Percentiles rank a stretch among this genome's conserved stretches.
Evolutionary conservation across 2,797 vertebrate genomes (phyloP).

Genomic region (Karalla daura): DNA sequence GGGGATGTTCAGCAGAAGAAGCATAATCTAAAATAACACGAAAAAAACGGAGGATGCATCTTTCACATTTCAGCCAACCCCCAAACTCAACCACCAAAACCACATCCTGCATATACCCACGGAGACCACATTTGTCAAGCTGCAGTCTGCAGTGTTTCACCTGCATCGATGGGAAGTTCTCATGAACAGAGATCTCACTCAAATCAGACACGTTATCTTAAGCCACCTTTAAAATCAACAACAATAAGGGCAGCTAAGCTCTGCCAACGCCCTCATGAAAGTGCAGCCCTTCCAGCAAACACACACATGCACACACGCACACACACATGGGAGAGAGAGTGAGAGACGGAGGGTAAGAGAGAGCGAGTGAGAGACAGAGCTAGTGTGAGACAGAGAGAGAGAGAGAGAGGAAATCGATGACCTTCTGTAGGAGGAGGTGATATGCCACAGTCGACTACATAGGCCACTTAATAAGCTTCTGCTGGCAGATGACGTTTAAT

Average conservation of each 20-base stretch:
- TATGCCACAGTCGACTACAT: constrained; percentile 51
- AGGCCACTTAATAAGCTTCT: constrained; percentile 53
- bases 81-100: constrained; percentile 29
- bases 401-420: constrained; percentile 65
- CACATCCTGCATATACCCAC: constrained; percentile 48
- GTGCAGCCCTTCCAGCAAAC: background rate
- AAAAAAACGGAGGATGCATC: background rate
- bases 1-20: background rate
- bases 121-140: constrained; percentile 33
- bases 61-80: background rate
- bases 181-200: background rate
- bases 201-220: constrained; percentile 17
- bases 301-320: background rate
- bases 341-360: too few species aligned
- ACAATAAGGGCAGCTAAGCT: constrained; percentile 6
- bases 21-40: too few species aligned
- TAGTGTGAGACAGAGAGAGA: too few species aligned
- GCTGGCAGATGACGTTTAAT: constrained; percentile 52
- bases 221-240: constrained; percentile 14
- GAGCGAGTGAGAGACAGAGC: too few species aligned
- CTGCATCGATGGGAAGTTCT: background rate
- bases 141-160: constrained; percentile 1
- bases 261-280: constrained; percentile 53
- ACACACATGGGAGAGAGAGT: constrained; percentile 43
- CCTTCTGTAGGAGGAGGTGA: constrained; percentile 58